Evolutionary conservation across 2,888 invertebrate species (phyloP).

Genomic region (Ligdia adustata): DNA sequence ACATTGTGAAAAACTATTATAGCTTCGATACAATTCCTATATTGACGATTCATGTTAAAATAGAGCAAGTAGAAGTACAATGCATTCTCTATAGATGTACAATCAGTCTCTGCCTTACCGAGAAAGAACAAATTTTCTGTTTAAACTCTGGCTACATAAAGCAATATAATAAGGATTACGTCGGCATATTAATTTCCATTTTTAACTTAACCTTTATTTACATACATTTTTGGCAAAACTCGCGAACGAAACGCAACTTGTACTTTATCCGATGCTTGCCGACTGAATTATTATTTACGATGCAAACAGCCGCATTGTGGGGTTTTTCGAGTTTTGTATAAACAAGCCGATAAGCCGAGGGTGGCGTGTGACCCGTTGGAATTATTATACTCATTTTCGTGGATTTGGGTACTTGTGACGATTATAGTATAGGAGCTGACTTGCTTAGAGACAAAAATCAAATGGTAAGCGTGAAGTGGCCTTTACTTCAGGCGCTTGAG

Average conservation of each 20-base stretch:
- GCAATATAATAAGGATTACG: constrained; percentile 48
- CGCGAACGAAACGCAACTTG: constrained; percentile 32
- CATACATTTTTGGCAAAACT: constrained; percentile 26
- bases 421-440: constrained; percentile 16
- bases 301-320: constrained; percentile 57
- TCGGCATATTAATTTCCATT: constrained; percentile 54
- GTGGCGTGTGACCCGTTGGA: constrained; percentile 45
- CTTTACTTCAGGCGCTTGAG: too few species aligned
- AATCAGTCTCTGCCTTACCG: too few species aligned
- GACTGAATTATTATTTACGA: constrained; percentile 61
- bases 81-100: too few species aligned
- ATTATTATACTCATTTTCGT: constrained; percentile 36
- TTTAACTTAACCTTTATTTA: constrained; percentile 42
- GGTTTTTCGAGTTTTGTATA: constrained; percentile 56
- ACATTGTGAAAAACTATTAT: too few species aligned
- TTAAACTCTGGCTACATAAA: too few species aligned
- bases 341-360: constrained; percentile 58
- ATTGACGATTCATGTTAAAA: too few species aligned
- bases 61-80: too few species aligned
- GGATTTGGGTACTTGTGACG: constrained; percentile 36
- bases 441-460: too few species aligned
- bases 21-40: too few species aligned
- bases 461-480: too few species aligned
- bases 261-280: constrained; percentile 45
- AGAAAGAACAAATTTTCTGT: too few species aligned